phyloP scores from a whole-genome alignment of 2,888 invertebrate genomes.

The Cheilosia scutellata region DNA sequence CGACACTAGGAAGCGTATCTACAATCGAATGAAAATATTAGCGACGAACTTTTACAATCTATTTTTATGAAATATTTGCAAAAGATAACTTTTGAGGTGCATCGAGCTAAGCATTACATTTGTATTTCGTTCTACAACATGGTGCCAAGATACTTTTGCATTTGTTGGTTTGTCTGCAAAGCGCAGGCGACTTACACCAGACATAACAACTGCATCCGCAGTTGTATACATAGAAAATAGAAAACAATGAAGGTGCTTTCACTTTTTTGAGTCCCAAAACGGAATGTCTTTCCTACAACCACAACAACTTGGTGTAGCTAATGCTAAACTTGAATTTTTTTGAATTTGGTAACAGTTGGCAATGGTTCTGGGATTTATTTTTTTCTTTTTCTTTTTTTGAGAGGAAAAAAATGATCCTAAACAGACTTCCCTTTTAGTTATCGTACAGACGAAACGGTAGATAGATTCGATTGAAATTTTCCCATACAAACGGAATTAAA shows the following conservation, averaged over 20 bases:
- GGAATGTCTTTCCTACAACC: neutral
- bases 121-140: slow-evolving; percentile 22
- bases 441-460: slow-evolving; percentile 61
- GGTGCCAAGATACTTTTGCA: slow-evolving; percentile 44
- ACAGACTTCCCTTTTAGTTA: slow-evolving; percentile 65
- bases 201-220: slow-evolving; percentile 6
- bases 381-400: slow-evolving; percentile 32
- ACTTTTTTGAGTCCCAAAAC: slow-evolving; percentile 49
- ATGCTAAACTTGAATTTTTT: slow-evolving; percentile 66
- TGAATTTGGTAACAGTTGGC: slow-evolving; percentile 74
- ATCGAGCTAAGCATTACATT: neutral
- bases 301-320: slow-evolving; percentile 37
- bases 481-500: slow-evolving; percentile 1
- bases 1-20: slow-evolving; percentile 18
- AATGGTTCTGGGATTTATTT: slow-evolving; percentile 63
- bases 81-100: slow-evolving; percentile 24
- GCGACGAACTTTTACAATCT: slow-evolving; percentile 45
- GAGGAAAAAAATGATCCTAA: slow-evolving; percentile 32
- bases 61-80: slow-evolving; percentile 41
- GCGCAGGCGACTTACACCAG: slow-evolving; percentile 46
- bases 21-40: neutral
- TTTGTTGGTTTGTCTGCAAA: slow-evolving; percentile 7
- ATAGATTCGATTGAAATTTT: slow-evolving; percentile 49
- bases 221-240: slow-evolving; percentile 21
- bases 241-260: slow-evolving; percentile 61